phyloP scores from a whole-genome alignment of 2,797 vertebrate species.

The Acipenser ruthenus region DNA sequence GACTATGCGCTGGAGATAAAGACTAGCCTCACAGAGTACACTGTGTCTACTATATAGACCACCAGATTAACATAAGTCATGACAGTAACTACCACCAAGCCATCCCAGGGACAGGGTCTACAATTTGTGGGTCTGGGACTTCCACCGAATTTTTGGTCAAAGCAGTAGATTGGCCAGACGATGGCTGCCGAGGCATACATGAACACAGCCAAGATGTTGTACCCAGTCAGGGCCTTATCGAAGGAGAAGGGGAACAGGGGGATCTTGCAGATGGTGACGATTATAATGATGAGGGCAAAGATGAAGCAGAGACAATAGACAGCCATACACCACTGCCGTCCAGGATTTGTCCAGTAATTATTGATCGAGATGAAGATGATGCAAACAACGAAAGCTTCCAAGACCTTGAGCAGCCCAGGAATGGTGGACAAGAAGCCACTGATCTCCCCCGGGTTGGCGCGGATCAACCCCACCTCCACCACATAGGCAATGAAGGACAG shows the following conservation, averaged over 20 bases:
- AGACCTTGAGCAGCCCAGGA: slow-evolving; percentile 76
- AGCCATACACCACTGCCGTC: slow-evolving; percentile 68
- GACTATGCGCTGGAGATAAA: slow-evolving; percentile 46
- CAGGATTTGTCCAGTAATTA: rapidly evolving
- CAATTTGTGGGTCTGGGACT: neutral
- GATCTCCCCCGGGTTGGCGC: slow-evolving; percentile 62
- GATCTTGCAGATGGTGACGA: slow-evolving; percentile 62
- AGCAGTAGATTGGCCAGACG: slow-evolving; percentile 73
- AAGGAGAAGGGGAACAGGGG: slow-evolving; percentile 51
- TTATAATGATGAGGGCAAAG: slow-evolving; percentile 61
- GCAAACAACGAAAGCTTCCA: slow-evolving; percentile 74
- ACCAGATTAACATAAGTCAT: slow-evolving; percentile 72
- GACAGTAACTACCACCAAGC: slow-evolving; percentile 52
- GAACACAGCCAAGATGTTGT: slow-evolving; percentile 61
- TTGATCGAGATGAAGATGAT: slow-evolving; percentile 63
- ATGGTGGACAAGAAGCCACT: slow-evolving; percentile 73
- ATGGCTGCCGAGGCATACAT: slow-evolving; percentile 72
- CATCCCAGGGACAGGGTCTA: slow-evolving; percentile 23
- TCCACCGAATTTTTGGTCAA: slow-evolving; percentile 6
- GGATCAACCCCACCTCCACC: slow-evolving; percentile 63
- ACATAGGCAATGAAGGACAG: slow-evolving; percentile 65
- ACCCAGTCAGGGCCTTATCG: slow-evolving; percentile 58
- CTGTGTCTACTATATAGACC: slow-evolving; percentile 67
- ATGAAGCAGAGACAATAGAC: slow-evolving; percentile 76
- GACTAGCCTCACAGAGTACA: slow-evolving; percentile 65